Conservation (phyloP, 2,113 vertebrate genomes). For the Odobenus rosmarus region DNA sequence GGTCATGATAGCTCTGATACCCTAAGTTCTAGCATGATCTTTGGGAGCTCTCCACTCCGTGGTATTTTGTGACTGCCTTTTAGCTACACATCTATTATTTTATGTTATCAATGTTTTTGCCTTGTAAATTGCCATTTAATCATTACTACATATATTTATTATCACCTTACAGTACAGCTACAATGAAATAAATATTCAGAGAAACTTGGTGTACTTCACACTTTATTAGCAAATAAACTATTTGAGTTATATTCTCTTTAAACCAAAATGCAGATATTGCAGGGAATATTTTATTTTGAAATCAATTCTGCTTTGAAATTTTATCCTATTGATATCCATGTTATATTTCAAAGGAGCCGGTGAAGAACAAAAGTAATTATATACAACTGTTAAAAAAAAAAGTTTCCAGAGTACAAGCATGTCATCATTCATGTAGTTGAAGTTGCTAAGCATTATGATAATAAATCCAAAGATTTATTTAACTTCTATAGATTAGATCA, state of each 20-base stretch:
- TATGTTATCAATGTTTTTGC: background rate
- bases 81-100: background rate
- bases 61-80: background rate
- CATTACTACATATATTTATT: background rate
- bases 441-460: background rate
- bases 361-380: background rate
- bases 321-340: background rate
- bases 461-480: background rate
- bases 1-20: background rate
- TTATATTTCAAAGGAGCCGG: background rate
- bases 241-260: background rate
- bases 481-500: background rate
- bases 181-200: background rate
- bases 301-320: background rate
- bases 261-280: background rate
- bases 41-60: background rate
- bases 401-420: background rate
- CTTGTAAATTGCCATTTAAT: background rate
- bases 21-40: background rate
- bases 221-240: background rate
- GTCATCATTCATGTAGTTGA: background rate
- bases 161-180: background rate
- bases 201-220: background rate
- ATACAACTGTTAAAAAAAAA: background rate
- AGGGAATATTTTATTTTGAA: background rate